phyloP scores from a whole-genome alignment of 2,888 invertebrate species.

The Onchidella celtica region DNA sequence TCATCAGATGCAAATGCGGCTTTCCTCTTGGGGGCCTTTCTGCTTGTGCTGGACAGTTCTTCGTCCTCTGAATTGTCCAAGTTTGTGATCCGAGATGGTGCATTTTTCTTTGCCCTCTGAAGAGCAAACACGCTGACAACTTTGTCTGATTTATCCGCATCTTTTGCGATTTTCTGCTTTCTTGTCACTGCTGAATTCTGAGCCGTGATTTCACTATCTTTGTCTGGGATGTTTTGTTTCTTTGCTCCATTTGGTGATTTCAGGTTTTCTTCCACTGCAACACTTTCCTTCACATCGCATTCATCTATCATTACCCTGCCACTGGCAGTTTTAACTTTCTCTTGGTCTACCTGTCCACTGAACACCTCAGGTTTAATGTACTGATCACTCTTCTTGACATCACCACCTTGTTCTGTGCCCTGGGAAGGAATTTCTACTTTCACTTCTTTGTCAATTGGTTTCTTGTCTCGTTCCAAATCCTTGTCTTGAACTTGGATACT shows the following conservation, averaged over 20 bases:
- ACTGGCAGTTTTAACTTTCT: too few relatives aligned
- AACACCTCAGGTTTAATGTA: too few relatives aligned
- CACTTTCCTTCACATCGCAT: too few relatives aligned
- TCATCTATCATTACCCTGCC: too few relatives aligned
- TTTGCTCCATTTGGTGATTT: too few relatives aligned
- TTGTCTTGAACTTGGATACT: neutral
- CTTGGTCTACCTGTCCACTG: too few relatives aligned
- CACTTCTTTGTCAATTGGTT: neutral
- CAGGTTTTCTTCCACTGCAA: too few relatives aligned
- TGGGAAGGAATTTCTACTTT: neutral
- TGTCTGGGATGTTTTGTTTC: too few relatives aligned
- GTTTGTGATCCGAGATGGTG: neutral
- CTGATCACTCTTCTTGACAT: too few relatives aligned
- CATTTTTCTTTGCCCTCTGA: neutral
- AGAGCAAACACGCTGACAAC: conserved; percentile 35
- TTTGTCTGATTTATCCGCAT: conserved; percentile 1
- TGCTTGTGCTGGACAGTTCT: neutral
- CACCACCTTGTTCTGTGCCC: too few relatives aligned
- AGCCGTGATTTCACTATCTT: too few relatives aligned
- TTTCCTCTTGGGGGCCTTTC: conserved; percentile 17
- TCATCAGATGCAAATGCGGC: conserved; percentile 34
- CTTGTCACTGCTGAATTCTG: too few relatives aligned
- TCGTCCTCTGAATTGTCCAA: conserved; percentile 34
- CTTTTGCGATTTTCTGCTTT: neutral
- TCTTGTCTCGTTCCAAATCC: neutral